Conservation (phyloP, 2,797 vertebrate species). For the Mycteria americana region DNA sequence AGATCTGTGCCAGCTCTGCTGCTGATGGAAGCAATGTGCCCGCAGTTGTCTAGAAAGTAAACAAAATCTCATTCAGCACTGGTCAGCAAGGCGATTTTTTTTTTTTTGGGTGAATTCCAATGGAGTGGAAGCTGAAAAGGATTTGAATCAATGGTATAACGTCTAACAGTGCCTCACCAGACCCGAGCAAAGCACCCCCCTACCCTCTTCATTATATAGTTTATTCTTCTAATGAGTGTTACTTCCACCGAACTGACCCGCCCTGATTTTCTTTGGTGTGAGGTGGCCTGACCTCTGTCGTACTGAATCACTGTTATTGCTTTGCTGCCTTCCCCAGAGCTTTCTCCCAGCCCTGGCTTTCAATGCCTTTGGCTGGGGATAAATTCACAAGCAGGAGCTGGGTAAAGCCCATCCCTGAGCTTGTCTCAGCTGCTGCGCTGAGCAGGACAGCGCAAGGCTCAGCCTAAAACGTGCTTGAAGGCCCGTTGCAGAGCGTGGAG, state of each 20-base stretch:
- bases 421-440: neutral
- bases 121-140: neutral
- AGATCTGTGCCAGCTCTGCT: neutral
- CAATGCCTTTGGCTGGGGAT: neutral
- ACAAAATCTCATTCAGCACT: neutral
- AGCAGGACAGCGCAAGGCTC: neutral
- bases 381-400: neutral
- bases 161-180: neutral
- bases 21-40: conserved; percentile 5
- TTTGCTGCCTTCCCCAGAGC: neutral
- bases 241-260: neutral
- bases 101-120: neutral
- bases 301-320: neutral
- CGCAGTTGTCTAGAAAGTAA: neutral
- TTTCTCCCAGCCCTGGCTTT: neutral
- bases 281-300: neutral
- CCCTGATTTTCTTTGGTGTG: neutral
- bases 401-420: neutral
- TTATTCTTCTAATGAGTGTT: neutral
- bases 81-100: neutral
- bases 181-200: neutral
- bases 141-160: neutral
- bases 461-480: neutral
- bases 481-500: accelerated
- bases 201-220: neutral